Evolutionary conservation across 2,113 vertebrate species (phyloP).

Genomic region (Platysteira castanea): DNA sequence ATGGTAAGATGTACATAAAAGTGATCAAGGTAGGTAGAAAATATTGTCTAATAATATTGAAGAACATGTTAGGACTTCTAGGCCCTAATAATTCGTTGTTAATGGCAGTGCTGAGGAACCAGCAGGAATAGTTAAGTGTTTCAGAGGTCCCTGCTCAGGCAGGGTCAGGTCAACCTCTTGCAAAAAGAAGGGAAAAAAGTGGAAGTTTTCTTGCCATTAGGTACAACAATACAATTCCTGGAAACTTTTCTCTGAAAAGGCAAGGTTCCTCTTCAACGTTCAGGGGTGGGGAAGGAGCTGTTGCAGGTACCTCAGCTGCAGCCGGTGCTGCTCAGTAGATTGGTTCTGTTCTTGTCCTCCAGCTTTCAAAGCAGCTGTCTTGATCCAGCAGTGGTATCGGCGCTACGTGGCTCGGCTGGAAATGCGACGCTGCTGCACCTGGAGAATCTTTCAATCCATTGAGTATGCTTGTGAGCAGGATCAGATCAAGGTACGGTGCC

Average conservation of each 20-base stretch:
- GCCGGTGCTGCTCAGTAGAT: not conserved
- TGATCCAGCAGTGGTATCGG: slow-evolving; percentile 93
- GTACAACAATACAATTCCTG: not conserved
- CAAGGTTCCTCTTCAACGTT: not conserved
- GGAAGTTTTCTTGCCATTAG: not conserved
- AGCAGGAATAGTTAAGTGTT: not conserved
- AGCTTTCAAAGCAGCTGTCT: slow-evolving; percentile 85
- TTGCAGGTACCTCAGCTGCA: not conserved
- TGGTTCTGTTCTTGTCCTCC: not conserved
- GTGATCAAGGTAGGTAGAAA: not conserved
- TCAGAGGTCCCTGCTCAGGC: not conserved
- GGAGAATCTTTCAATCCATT: slow-evolving; percentile 94
- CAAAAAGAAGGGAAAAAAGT: not conserved
- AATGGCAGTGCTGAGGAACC: not conserved
- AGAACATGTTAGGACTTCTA: not conserved
- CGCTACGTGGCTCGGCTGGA: slow-evolving; percentile 85
- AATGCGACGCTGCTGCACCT: slow-evolving; percentile 87
- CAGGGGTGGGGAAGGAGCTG: not conserved
- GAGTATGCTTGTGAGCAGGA: slow-evolving; percentile 91
- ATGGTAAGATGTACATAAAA: not conserved
- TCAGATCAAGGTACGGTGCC: slow-evolving; percentile 82
- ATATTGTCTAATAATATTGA: not conserved
- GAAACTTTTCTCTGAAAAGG: not conserved
- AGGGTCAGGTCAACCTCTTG: not conserved
- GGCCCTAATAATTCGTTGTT: not conserved